These are phyloP conservation scores for Tamandua tetradactyla DNA, from an alignment of 2,797 vertebrate species.

Conservation along the genomic window DNA sequence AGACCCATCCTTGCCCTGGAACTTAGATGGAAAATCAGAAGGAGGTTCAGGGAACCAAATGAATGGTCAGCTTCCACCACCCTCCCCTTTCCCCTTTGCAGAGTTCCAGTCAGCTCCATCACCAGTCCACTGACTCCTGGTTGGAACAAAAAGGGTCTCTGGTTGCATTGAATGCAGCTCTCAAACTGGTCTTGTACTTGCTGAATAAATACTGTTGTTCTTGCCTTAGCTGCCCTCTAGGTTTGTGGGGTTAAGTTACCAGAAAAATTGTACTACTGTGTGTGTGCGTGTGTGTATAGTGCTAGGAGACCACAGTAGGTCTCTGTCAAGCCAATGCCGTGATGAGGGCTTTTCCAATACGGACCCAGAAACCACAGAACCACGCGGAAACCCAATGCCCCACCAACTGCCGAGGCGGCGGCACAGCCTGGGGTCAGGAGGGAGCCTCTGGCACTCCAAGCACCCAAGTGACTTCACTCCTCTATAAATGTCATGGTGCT, in stretches of 20 bases:
- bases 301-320: slow-evolving; percentile 71
- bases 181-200: slow-evolving; percentile 80
- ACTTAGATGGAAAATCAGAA: slow-evolving; percentile 58
- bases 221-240: slow-evolving; percentile 82
- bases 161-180: slow-evolving; percentile 79
- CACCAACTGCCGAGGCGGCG: slow-evolving; percentile 60
- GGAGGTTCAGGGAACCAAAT: slow-evolving; percentile 45
- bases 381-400: slow-evolving; percentile 22
- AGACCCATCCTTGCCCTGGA: slow-evolving; percentile 34
- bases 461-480: slow-evolving; percentile 65
- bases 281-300: slow-evolving; percentile 65
- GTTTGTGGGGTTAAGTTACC: slow-evolving; percentile 79
- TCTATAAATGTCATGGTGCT: slow-evolving; percentile 81
- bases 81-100: slow-evolving; percentile 5
- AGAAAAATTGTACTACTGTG: slow-evolving; percentile 73
- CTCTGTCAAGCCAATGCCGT: slow-evolving; percentile 62
- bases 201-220: slow-evolving; percentile 82
- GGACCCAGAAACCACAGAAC: slow-evolving; percentile 68
- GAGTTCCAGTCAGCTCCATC: slow-evolving; percentile 15
- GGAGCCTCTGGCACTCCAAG: slow-evolving; percentile 34
- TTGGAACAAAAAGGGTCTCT: slow-evolving; percentile 62
- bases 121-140: background rate
- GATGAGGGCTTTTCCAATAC: slow-evolving; percentile 57
- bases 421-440: slow-evolving; percentile 48
- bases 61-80: background rate